Evolutionary conservation across 2,888 invertebrate species (phyloP), one percentile per base, ranked within the genome.

Genomic region (Aspidiotus destructor): DNA sequence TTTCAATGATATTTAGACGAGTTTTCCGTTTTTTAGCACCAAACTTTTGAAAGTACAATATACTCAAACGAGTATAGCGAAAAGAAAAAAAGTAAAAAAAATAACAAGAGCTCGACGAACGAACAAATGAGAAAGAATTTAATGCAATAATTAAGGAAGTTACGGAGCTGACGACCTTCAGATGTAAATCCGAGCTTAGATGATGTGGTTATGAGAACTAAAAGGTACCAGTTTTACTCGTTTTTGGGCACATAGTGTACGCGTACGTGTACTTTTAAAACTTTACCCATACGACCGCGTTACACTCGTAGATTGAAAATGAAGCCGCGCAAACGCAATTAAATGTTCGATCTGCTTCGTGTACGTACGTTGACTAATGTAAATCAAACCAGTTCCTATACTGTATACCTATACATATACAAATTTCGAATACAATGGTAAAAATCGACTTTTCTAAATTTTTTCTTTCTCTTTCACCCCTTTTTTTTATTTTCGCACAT

Each of bases 101-200:
- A 57, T 57, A 15, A 28, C 54, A 28, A 28, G 28, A 28, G 28
- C 28, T 28, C 28, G 28, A 28, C 28, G 28, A 28, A 41, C 42
- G 41, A 65, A 57, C 57, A 55, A 65, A 65, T 64, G 44, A 65
- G 65, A 28, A 28, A 11, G n/a, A 28, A 58, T 41, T 57, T 57
- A 65, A 65, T 58, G 65, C 58, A 57, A 65, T 65, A 65, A 65
- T 65, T 65, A 65, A 65, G 65, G 65, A 65, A 65, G 65, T 65
- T 65, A 65, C 65, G n/a, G 65, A 65, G 65, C 48, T 48, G 65
- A 65, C 58, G 65, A 58, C 65, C 65, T 65, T 65, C 65, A 44
- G 28, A 42, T 42, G 40, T 11, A 65, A 57, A 65, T 65, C 57
- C 58, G 65, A 65, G 58, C 58, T 57, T 65, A 58, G 65, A 65